Evolutionary conservation across 1,140 invertebrate species (phyloP).

Genomic region (Drosophila repletoides): DNA sequence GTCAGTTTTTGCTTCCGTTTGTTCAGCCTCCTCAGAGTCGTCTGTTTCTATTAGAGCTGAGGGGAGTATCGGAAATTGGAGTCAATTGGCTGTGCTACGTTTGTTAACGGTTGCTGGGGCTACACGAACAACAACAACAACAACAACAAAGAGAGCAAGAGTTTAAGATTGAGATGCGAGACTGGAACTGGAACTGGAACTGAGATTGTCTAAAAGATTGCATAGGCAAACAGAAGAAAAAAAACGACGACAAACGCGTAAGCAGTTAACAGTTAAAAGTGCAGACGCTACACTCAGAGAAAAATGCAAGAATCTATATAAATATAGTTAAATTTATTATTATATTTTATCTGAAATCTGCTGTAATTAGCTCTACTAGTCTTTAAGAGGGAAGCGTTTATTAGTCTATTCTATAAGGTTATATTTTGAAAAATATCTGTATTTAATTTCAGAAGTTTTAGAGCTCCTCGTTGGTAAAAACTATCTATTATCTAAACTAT

Average conservation of each 20-base stretch:
- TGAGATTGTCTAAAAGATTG: conserved; percentile 53
- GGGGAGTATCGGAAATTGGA: conserved; percentile 47
- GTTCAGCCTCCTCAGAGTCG: too few relatives aligned
- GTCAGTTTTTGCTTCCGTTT: conserved; percentile 21
- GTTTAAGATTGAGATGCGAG: too few relatives aligned
- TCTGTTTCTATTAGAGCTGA: too few relatives aligned
- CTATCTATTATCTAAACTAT: too few relatives aligned
- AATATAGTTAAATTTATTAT: too few relatives aligned
- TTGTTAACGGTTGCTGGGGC: conserved; percentile 65
- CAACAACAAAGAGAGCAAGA: conserved; percentile 15
- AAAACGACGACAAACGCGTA: conserved; percentile 39
- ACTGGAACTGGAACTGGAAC: background rate
- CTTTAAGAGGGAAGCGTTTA: background rate
- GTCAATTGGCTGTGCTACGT: conserved; percentile 65
- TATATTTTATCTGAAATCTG: too few relatives aligned
- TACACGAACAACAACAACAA: conserved; percentile 11
- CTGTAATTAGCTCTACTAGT: too few relatives aligned
- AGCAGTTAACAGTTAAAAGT: conserved; percentile 52
- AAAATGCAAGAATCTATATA: too few relatives aligned
- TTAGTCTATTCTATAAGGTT: too few relatives aligned
- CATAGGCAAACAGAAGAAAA: conserved; percentile 35
- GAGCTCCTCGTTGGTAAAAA: too few relatives aligned
- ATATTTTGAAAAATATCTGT: too few relatives aligned
- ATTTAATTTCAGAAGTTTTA: too few relatives aligned
- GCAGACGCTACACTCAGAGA: background rate